Conservation (phyloP, 2,888 invertebrate genomes). For the Craniophora ligustri region DNA sequence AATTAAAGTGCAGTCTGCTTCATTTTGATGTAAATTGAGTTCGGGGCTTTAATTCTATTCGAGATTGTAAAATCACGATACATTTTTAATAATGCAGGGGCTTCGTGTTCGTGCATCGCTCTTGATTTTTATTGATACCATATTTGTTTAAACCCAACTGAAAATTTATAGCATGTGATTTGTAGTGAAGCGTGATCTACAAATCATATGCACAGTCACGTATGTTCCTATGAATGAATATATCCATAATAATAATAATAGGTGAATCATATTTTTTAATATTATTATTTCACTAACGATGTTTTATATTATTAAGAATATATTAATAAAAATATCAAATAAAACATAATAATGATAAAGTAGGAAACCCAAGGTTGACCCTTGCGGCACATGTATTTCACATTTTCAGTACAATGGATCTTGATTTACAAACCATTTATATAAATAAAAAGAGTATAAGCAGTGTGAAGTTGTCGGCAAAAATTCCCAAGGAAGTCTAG, state of each 20-base stretch:
- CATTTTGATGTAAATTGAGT: slow-evolving; percentile 70
- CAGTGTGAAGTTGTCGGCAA: too few relatives aligned
- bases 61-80: slow-evolving; percentile 45
- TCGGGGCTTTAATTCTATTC: slow-evolving; percentile 54
- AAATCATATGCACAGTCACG: slow-evolving; percentile 61
- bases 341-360: slow-evolving; percentile 41
- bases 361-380: slow-evolving; percentile 49
- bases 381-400: slow-evolving; percentile 50
- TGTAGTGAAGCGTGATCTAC: too few relatives aligned
- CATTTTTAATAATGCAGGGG: slow-evolving; percentile 37
- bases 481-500: slow-evolving; percentile 37
- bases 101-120: slow-evolving; percentile 57
- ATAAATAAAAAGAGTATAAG: slow-evolving; percentile 56
- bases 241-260: not conserved
- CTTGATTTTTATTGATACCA: slow-evolving; percentile 46
- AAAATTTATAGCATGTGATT: slow-evolving; percentile 30
- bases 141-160: slow-evolving; percentile 32
- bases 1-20: slow-evolving; percentile 69
- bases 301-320: slow-evolving; percentile 10
- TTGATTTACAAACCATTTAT: slow-evolving; percentile 61
- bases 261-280: too few relatives aligned
- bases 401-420: slow-evolving; percentile 49
- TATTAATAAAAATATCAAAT: slow-evolving; percentile 11
- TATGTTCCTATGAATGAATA: slow-evolving; percentile 26
- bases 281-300: too few relatives aligned